Conservation (phyloP, 2,888 invertebrate genomes). For the Cantharis lateralis region DNA sequence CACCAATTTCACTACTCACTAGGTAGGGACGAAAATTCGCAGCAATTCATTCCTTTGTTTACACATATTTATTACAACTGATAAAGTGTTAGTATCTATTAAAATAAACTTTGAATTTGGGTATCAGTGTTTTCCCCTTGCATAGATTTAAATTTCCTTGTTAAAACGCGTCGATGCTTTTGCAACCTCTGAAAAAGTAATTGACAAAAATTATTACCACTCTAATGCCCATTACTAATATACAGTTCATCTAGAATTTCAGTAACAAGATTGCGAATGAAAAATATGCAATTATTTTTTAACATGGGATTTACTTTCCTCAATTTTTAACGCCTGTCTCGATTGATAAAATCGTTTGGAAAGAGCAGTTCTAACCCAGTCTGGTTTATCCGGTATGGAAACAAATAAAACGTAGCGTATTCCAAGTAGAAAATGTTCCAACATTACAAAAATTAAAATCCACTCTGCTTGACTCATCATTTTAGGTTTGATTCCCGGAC, state of each 20-base stretch:
- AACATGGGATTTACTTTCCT: conserved; percentile 48
- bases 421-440: conserved; percentile 71
- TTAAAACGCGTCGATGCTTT: conserved; percentile 53
- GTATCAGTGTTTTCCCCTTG: conserved; percentile 48
- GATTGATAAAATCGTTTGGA: conserved; percentile 66
- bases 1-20: neutral
- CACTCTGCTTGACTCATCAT: conserved; percentile 54
- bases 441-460: conserved; percentile 66
- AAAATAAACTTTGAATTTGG: neutral
- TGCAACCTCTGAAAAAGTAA: conserved; percentile 52
- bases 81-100: neutral
- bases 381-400: conserved; percentile 72
- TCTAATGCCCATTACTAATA: too few relatives aligned
- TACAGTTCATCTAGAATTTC: too few relatives aligned
- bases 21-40: neutral
- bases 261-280: too few relatives aligned
- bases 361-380: conserved; percentile 67
- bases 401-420: conserved; percentile 68
- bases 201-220: neutral
- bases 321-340: conserved; percentile 65
- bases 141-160: conserved; percentile 56
- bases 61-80: neutral
- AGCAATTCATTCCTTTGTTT: neutral
- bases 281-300: neutral
- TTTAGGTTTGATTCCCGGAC: conserved; percentile 62